phyloP scores from a whole-genome alignment of 2,113 vertebrate genomes.

The Paradisaea rubra region DNA sequence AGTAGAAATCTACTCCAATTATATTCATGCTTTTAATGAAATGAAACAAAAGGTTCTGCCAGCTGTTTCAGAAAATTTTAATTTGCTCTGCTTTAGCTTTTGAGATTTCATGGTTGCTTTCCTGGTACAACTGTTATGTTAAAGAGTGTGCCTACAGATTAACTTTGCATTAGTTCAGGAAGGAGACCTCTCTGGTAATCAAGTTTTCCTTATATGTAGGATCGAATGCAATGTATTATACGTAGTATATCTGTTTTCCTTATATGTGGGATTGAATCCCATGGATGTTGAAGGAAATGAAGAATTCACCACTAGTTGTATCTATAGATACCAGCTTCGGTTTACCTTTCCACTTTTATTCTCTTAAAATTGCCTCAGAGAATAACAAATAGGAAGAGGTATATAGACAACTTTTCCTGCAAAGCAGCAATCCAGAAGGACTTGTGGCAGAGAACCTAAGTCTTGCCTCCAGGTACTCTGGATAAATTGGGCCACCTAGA shows the following conservation, averaged over 20 bases:
- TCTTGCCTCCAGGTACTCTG: slow-evolving; percentile 20
- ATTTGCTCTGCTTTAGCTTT: slow-evolving; percentile 49
- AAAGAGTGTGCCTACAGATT: slow-evolving; percentile 52
- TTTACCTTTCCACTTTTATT: background rate
- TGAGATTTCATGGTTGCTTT: slow-evolving; percentile 42
- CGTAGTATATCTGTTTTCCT: background rate
- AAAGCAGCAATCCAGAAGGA: background rate
- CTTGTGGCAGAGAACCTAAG: background rate
- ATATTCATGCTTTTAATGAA: slow-evolving; percentile 13
- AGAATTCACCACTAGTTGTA: background rate
- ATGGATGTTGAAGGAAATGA: background rate
- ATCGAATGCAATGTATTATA: background rate
- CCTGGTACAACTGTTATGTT: slow-evolving; percentile 37
- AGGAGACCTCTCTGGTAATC: background rate
- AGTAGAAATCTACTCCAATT: background rate
- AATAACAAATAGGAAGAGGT: background rate
- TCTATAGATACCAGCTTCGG: background rate
- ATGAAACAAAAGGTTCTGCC: slow-evolving; percentile 9
- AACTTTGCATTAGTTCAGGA: background rate
- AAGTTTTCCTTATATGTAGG: background rate
- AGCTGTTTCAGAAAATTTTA: slow-evolving; percentile 48
- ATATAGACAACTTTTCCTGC: background rate
- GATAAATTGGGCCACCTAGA: slow-evolving; percentile 61
- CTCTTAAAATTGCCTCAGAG: background rate
- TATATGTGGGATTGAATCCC: background rate